Evolutionary conservation across 2,888 invertebrate species (phyloP).

Genomic region (Holacanthella duospinosa): DNA sequence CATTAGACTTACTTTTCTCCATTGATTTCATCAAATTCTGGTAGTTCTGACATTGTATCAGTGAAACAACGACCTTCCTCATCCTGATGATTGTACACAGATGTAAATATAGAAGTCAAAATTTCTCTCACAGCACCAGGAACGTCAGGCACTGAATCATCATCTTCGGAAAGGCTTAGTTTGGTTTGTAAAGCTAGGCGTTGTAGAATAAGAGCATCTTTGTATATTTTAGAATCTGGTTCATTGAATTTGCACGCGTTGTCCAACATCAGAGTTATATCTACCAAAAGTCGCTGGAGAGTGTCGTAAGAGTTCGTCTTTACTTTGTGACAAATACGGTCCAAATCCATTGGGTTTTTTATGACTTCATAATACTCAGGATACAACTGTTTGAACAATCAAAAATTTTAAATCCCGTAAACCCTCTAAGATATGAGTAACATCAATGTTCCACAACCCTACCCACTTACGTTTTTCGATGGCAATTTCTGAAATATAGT

Average conservation of each 20-base stretch:
- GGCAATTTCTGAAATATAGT: conserved; percentile 90
- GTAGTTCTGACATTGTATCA: conserved; percentile 87
- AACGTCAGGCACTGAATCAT: conserved; percentile 81
- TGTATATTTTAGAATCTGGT: conserved; percentile 93
- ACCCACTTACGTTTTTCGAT: conserved; percentile 57
- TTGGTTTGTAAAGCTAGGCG: conserved; percentile 85
- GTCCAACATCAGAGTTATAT: conserved; percentile 86
- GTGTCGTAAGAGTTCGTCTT: conserved; percentile 64
- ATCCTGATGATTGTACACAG: conserved; percentile 91
- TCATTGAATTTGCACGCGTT: conserved; percentile 94
- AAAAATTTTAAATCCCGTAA: conserved; percentile 17
- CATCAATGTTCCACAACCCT: neutral
- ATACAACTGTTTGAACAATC: conserved; percentile 55
- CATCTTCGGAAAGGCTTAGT: conserved; percentile 68
- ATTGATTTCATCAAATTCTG: conserved; percentile 70
- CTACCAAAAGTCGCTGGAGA: conserved; percentile 76
- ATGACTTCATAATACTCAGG: conserved; percentile 97
- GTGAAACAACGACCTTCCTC: conserved; percentile 93
- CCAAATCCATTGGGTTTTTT: conserved; percentile 91
- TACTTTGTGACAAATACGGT: conserved; percentile 76
- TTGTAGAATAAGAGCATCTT: conserved; percentile 88
- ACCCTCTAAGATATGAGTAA: neutral
- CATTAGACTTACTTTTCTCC: conserved; percentile 50
- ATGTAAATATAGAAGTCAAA: conserved; percentile 78
- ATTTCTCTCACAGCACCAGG: conserved; percentile 80